Percentiles rank a stretch among this genome's conserved stretches.
phyloP scores from a whole-genome alignment of 2,113 vertebrate species.

The Otis tarda region DNA sequence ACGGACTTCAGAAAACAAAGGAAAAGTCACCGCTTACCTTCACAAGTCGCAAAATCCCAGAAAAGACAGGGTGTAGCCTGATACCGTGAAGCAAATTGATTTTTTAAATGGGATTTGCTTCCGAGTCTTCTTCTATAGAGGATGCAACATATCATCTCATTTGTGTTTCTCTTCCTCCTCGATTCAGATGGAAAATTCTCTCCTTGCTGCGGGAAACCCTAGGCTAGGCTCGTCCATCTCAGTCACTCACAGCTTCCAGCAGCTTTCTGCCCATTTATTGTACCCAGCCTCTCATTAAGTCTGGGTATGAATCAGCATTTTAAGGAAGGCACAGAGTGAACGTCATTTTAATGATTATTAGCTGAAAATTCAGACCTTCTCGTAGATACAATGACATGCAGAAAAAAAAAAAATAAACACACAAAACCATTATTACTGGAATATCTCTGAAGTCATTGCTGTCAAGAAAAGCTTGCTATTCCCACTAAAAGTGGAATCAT shows the following conservation, averaged over 20 bases:
- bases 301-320: background rate
- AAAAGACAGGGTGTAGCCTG: background rate
- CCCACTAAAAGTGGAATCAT: background rate
- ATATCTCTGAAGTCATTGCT: background rate
- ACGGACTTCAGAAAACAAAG: background rate
- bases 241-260: background rate
- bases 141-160: background rate
- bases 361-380: background rate
- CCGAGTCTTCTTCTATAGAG: background rate
- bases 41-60: background rate
- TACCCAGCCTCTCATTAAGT: background rate
- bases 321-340: background rate
- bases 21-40: background rate
- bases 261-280: background rate
- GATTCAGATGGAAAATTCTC: background rate
- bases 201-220: background rate
- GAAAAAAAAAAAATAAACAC: background rate
- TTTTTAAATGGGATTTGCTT: background rate
- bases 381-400: background rate
- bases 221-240: background rate
- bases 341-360: background rate
- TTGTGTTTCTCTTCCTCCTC: background rate
- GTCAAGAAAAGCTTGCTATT: background rate
- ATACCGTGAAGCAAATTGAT: rapidly evolving
- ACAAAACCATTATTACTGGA: background rate